These are phyloP conservation scores for Thecocarcelia acutangulata DNA, from an alignment of 2,888 invertebrate species.

Conservation along the genomic window DNA sequence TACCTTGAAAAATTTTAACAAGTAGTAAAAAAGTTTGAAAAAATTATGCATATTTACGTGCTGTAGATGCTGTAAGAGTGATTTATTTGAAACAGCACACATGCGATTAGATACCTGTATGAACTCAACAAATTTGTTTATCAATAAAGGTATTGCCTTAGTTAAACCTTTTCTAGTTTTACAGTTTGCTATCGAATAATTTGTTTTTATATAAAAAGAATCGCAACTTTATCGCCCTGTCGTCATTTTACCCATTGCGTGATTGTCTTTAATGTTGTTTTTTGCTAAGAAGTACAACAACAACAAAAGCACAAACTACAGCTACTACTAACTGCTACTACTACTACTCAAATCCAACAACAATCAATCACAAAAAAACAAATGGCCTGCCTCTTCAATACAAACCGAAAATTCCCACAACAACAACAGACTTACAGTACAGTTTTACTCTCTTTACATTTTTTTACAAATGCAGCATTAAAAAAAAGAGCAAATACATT, in stretches of 20 bases:
- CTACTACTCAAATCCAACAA: slow-evolving; percentile 37
- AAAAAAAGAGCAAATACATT: slow-evolving; percentile 22
- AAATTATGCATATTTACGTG: too few species aligned
- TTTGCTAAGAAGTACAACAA: slow-evolving; percentile 23
- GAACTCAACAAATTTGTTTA: too few species aligned
- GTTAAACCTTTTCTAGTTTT: too few species aligned
- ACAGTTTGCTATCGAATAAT: too few species aligned
- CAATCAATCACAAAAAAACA: slow-evolving; percentile 42
- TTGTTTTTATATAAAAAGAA: too few species aligned
- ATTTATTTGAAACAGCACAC: too few species aligned
- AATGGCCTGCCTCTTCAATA: neutral
- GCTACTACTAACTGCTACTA: slow-evolving; percentile 23
- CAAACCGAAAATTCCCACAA: slow-evolving; percentile 11
- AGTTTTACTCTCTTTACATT: slow-evolving; percentile 7
- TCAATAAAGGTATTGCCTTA: too few species aligned
- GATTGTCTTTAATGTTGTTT: slow-evolving; percentile 18
- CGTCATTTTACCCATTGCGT: slow-evolving; percentile 15
- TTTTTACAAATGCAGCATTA: neutral
- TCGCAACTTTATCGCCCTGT: neutral
- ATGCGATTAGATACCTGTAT: too few species aligned
- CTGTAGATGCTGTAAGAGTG: too few species aligned
- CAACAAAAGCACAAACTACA: slow-evolving; percentile 46
- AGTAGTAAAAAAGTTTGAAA: too few species aligned
- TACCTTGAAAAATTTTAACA: too few species aligned
- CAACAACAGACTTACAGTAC: slow-evolving; percentile 41